Evolutionary conservation across 1,140 invertebrate species (phyloP).

Genomic region (Xylocopa sonorina): DNA sequence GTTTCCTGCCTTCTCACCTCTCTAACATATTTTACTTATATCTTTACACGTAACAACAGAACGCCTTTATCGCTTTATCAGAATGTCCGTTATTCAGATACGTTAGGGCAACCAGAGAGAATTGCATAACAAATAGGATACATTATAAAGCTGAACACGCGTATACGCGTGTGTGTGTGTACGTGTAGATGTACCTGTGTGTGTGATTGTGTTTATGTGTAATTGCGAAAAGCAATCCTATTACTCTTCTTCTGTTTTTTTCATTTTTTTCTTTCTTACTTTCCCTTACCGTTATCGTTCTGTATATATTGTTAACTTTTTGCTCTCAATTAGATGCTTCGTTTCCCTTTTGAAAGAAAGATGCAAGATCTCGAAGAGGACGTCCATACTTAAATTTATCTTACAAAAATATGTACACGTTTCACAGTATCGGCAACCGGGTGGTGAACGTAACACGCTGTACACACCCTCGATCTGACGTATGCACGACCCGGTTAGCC

Average conservation of each 20-base stretch:
- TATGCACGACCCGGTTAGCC: conserved; percentile 24
- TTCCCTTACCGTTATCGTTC: not conserved
- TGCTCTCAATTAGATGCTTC: not conserved
- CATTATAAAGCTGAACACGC: conserved; percentile 42
- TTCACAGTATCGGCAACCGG: conserved; percentile 30
- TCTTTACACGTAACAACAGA: conserved; percentile 62
- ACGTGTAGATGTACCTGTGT: too few relatives aligned
- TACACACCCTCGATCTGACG: conserved; percentile 50
- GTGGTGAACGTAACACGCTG: conserved; percentile 50
- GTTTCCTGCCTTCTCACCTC: conserved; percentile 35
- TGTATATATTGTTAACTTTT: not conserved
- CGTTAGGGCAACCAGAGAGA: conserved; percentile 51
- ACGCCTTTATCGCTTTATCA: conserved; percentile 52
- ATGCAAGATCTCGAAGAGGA: conserved; percentile 24
- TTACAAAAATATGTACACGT: conserved; percentile 71
- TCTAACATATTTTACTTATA: conserved; percentile 29
- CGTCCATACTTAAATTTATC: conserved; percentile 64
- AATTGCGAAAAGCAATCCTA: conserved; percentile 52
- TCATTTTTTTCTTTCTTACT: not conserved
- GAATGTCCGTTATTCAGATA: conserved; percentile 65
- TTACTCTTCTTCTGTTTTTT: conserved; percentile 4
- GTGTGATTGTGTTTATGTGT: too few relatives aligned
- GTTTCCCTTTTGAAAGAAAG: not conserved
- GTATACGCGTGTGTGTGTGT: too few relatives aligned
- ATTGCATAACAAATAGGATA: conserved; percentile 69